Percentiles rank a stretch among this genome's conserved stretches.
Evolutionary conservation across 2,888 invertebrate genomes (phyloP).

Genomic region (Scaeva pyrastri): DNA sequence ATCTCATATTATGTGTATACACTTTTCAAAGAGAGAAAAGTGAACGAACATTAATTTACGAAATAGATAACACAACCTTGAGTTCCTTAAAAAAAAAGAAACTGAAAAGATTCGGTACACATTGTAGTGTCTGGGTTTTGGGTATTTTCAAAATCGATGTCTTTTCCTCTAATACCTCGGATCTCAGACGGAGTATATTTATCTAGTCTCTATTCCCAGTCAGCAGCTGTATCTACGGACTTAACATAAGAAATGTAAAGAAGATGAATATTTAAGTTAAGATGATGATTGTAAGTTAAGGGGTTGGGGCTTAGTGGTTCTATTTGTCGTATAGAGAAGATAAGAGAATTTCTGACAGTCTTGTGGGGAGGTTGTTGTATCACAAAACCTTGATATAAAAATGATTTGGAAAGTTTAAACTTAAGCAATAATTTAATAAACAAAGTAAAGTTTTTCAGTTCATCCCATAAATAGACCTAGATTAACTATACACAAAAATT

Average conservation of each 20-base stretch:
- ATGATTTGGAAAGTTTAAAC: too few relatives aligned
- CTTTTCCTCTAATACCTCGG: constrained; percentile 20
- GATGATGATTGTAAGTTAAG: constrained; percentile 52
- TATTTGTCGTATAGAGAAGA: not conserved
- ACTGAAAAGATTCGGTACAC: not conserved
- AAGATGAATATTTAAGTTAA: constrained; percentile 58
- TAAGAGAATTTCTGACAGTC: constrained; percentile 31
- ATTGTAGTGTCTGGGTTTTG: constrained; percentile 20
- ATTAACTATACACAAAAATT: too few relatives aligned
- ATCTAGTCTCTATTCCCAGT: not conserved
- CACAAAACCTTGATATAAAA: too few relatives aligned
- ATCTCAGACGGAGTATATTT: constrained; percentile 3
- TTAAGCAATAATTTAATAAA: too few relatives aligned
- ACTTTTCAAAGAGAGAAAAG: constrained; percentile 3
- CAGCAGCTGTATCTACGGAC: constrained; percentile 14
- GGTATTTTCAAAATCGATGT: constrained; percentile 44
- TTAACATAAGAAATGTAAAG: constrained; percentile 45
- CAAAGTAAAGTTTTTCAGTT: too few relatives aligned
- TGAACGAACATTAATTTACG: constrained; percentile 25
- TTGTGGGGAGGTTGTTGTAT: constrained; percentile 11
- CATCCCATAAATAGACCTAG: too few relatives aligned
- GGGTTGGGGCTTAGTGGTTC: constrained; percentile 44
- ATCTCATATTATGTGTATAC: constrained; percentile 52
- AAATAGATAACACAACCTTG: constrained; percentile 47
- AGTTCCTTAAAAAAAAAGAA: constrained; percentile 6